Evolutionary conservation across 2,888 invertebrate species (phyloP), one percentile per base, ranked within the genome.

Genomic region (Nephrotoma guestfalica): DNA sequence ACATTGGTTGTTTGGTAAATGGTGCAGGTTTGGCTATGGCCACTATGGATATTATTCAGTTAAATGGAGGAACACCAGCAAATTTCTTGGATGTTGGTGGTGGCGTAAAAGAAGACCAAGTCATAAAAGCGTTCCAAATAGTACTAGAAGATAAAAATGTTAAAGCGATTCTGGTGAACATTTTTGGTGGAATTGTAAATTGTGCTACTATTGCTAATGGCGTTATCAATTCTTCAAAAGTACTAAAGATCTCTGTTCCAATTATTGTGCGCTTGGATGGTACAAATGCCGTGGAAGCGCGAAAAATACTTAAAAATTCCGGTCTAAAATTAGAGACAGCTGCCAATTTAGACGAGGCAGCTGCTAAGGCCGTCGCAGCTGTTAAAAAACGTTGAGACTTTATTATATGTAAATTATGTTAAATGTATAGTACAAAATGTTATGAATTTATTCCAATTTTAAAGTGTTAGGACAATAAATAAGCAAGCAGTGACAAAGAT

Each of bases 21-120:
- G 99, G 99, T 30, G 99, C 99, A 88, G 99, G 99, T 0, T 93
- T 99, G 86, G 99, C 99, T 4, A 99, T 99, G 99, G 99, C 99
- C 2, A 99, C 99, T 6, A 99, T 99, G 99, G 99, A 99, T 90
- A 97, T 99, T 57, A 99, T 99, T 88, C 97, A 97, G 90, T 92
- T 99, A 57, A 96, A 98, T 91, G 99, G 99, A 18, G 99, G 99
- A 13, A 95, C 94, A 88, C 99, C 99, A 7, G 99, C 99, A 0
- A 99, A 99, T 92, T 99, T 99, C 92, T 93, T 99, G 86, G 99
- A 99, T 91, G 97, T 99, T 86, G 99, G 99, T 40, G 99, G 99
- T 86, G 95, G 96, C 87, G 99, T 99, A 0, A 97, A 96, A 87
- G 98, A 99, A 90, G 94, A 96, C 40, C 99, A 99, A 93, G 99